phyloP scores from a whole-genome alignment of 2,113 vertebrate species.

The Cyanoderma ruficeps region DNA sequence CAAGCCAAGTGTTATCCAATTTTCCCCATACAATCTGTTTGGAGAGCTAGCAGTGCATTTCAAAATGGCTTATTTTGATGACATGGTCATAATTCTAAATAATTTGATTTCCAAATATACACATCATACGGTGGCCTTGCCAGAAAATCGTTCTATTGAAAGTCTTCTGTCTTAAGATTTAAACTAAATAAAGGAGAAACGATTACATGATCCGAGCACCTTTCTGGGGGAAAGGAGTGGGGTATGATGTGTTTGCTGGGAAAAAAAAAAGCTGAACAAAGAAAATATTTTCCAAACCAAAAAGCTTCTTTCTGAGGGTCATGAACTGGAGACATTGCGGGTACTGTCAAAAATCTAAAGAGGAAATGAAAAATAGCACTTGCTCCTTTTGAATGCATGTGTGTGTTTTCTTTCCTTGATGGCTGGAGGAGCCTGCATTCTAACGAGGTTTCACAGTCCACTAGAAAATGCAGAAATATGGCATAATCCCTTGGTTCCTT shows the following conservation, averaged over 20 bases:
- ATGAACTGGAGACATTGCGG: not conserved
- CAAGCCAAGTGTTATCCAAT: conserved; percentile 60
- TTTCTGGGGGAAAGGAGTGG: not conserved
- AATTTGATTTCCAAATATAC: conserved; percentile 69
- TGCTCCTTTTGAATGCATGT: not conserved
- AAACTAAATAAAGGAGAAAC: conserved; percentile 39
- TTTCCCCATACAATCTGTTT: conserved; percentile 40
- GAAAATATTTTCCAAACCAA: conserved; percentile 22
- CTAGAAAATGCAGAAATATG: conserved; percentile 49
- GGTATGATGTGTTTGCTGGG: not conserved
- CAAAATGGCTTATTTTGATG: conserved; percentile 69
- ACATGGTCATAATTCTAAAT: conserved; percentile 67
- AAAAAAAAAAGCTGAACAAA: conserved; percentile 56
- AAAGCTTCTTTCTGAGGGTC: conserved; percentile 28
- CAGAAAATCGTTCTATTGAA: conserved; percentile 48
- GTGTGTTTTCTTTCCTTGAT: conserved; percentile 1
- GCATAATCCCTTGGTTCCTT: conserved; percentile 30
- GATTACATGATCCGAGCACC: not conserved
- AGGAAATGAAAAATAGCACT: conserved; percentile 43
- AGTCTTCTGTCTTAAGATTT: conserved; percentile 33
- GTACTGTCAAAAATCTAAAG: not conserved
- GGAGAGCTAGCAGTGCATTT: conserved; percentile 59
- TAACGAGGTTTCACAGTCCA: not conserved
- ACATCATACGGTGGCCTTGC: conserved; percentile 30
- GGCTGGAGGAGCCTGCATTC: not conserved